These are phyloP conservation scores for Agapornis roseicollis DNA, from an alignment of 2,113 vertebrate species.

Conservation along the genomic window DNA sequence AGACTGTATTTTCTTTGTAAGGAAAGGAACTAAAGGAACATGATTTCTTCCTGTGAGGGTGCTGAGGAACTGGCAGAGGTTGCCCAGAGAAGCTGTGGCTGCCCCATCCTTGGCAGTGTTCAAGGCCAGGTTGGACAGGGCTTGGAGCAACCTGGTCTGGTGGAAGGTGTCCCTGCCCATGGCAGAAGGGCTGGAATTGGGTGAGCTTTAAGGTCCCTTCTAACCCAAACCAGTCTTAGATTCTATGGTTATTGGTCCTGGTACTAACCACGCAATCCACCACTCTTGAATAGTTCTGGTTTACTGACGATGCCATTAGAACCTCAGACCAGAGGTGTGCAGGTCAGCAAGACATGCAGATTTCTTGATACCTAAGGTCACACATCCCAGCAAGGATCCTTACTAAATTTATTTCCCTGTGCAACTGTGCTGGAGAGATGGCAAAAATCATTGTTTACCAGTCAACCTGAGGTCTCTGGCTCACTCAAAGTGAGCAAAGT, in stretches of 20 bases:
- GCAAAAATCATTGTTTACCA: neutral
- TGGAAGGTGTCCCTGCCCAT: neutral
- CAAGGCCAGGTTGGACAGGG: neutral
- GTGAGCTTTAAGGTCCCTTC: neutral
- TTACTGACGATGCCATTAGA: neutral
- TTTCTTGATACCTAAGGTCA: neutral
- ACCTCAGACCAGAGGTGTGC: neutral
- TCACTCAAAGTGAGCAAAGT: neutral
- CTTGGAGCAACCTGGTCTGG: neutral
- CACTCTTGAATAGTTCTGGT: neutral
- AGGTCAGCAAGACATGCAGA: neutral
- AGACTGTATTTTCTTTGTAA: neutral
- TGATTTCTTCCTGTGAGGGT: neutral
- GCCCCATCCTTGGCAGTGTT: neutral
- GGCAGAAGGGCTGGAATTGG: neutral
- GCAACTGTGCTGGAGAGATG: neutral
- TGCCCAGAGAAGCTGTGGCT: neutral
- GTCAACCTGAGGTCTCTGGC: neutral
- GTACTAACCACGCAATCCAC: neutral
- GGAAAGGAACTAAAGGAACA: neutral
- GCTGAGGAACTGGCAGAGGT: neutral
- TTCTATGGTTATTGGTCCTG: neutral
- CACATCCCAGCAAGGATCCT: neutral
- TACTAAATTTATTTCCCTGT: neutral
- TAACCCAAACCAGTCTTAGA: neutral